These are phyloP conservation scores for Plotosus lineatus DNA, from an alignment of 2,113 vertebrate genomes.

Conservation along the genomic window DNA sequence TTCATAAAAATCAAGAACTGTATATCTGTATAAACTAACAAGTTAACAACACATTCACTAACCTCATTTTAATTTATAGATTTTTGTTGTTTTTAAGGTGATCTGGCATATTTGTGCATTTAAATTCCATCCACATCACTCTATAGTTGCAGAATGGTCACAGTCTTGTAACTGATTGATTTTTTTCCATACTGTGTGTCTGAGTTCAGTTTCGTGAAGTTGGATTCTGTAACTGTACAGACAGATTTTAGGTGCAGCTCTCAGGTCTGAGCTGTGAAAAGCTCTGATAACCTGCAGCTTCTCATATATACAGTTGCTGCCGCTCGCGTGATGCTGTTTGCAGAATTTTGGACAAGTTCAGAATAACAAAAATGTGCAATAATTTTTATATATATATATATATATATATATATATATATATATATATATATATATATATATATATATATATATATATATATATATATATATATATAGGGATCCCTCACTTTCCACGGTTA, in stretches of 20 bases:
- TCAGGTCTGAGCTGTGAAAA: neutral
- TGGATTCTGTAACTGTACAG: neutral
- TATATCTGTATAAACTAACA: neutral
- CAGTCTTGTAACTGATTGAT: neutral
- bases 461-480: too few species aligned
- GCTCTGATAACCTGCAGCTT: neutral
- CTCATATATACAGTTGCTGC: neutral
- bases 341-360: neutral
- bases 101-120: neutral
- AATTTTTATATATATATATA: too few species aligned
- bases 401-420: too few species aligned
- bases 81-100: neutral
- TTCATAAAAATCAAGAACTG: neutral
- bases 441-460: too few species aligned
- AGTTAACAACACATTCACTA: neutral
- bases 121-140: neutral
- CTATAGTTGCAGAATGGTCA: neutral
- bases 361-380: neutral
- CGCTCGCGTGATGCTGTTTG: neutral
- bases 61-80: neutral
- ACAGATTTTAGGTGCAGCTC: conserved; percentile 11
- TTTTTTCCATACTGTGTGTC: neutral
- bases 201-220: neutral
- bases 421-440: too few species aligned
- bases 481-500: too few species aligned